Percentiles rank a stretch among this genome's conserved stretches.
Conservation (phyloP, 92 coral and sea anemone species). For the Diadumene lineata region DNA sequence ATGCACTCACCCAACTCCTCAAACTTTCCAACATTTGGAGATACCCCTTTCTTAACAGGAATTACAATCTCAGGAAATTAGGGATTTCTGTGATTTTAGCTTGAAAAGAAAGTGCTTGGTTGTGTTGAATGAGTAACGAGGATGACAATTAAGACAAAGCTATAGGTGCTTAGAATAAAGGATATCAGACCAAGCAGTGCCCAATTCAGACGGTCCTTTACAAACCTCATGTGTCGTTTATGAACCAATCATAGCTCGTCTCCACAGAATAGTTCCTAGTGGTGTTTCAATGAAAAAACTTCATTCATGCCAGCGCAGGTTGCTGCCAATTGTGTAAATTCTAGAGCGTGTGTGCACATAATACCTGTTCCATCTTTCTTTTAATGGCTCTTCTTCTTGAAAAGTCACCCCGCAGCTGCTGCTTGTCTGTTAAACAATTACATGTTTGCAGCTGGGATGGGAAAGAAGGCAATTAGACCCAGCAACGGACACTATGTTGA, state of each 20-base stretch:
- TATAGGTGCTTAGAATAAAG: conserved; percentile 76
- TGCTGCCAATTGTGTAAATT: conserved; percentile 93
- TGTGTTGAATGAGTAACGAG: conserved; percentile 73
- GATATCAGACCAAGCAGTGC: conserved; percentile 68
- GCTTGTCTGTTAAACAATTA: conserved; percentile 79
- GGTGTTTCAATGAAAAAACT: conserved; percentile 75
- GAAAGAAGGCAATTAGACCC: conserved; percentile 62
- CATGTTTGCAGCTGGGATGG: conserved; percentile 84
- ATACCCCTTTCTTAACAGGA: conserved; percentile 22
- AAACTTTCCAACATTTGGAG: conserved; percentile 32
- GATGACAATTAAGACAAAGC: conserved; percentile 97
- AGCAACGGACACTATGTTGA: conserved; percentile 83
- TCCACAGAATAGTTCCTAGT: conserved; percentile 84
- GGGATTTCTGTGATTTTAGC: conserved; percentile 24
- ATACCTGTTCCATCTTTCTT: conserved; percentile 81
- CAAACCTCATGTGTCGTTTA: conserved; percentile 77
- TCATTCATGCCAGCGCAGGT: conserved; percentile 86
- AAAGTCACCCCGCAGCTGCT: conserved; percentile 80
- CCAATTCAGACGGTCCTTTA: conserved; percentile 78
- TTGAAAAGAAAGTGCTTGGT: conserved; percentile 70
- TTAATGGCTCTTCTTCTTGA: conserved; percentile 78
- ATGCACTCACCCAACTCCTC: conserved; percentile 37
- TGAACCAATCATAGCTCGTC: conserved; percentile 74
- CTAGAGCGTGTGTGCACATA: conserved; percentile 92
- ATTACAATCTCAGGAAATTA: conserved; percentile 8